Evolutionary conservation across 2,888 invertebrate genomes (phyloP).

Genomic region (Cynaeus angustus): DNA sequence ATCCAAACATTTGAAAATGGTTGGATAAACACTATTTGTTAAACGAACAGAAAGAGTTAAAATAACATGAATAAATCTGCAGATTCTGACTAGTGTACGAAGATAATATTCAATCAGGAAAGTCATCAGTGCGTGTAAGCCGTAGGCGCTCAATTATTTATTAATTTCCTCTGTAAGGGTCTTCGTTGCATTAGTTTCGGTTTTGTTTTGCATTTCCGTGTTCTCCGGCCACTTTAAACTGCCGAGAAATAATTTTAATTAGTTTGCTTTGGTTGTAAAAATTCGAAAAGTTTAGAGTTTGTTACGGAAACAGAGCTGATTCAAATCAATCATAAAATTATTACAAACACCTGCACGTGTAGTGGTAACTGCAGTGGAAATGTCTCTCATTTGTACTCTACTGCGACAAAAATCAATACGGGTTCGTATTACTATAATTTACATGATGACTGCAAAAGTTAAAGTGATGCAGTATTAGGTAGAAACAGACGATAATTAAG

Average conservation of each 20-base stretch:
- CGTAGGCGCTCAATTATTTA: conserved; percentile 64
- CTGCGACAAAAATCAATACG: too few species aligned
- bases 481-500: too few species aligned
- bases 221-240: conserved; percentile 22
- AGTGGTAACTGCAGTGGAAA: too few species aligned
- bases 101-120: conserved; percentile 64
- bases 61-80: conserved; percentile 44
- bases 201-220: conserved; percentile 6
- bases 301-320: too few species aligned
- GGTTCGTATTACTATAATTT: too few species aligned
- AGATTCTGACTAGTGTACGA: conserved; percentile 51
- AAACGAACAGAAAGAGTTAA: conserved; percentile 51
- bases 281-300: too few species aligned
- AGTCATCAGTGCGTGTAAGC: conserved; percentile 61
- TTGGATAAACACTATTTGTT: conserved; percentile 40
- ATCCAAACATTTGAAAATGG: conserved; percentile 36
- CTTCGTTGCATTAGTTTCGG: conserved; percentile 18
- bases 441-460: background rate
- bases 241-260: conserved; percentile 4
- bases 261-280: too few species aligned
- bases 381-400: too few species aligned
- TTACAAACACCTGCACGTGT: too few species aligned
- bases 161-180: conserved; percentile 60
- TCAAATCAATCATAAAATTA: too few species aligned
- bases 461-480: too few species aligned